Evolutionary conservation across 1,140 invertebrate species (phyloP), one percentile per base, ranked within the genome.

Genomic region (Mercenaria mercenaria): DNA sequence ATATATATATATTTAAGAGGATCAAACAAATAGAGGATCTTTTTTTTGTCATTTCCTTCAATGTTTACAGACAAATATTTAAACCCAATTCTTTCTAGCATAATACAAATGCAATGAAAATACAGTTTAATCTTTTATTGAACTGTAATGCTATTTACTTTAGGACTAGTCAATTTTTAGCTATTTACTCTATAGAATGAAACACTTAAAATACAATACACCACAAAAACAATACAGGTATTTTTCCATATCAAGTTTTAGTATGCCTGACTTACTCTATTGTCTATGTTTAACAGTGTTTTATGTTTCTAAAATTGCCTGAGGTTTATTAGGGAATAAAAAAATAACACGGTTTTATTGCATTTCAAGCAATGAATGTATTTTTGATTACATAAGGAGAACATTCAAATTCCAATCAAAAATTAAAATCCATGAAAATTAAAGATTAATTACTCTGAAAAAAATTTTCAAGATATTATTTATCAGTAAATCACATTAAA

Each of bases 111-210:
- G 47, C 32, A 52, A 79, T 56, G 47, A 79, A 79, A 79, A 79
- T 56, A 79, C 20, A 56, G 50, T 50, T 79, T 79, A 79, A 79
- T 79, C 76, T 52, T 52, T 79, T 52, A 56, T 79, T 79, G 26
- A 79, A 79, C 76, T 79, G 76, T 56, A 77, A 79, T 52, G n/a
- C 18, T 79, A 34, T 79, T 79, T 79, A 79, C 76, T 79, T 79
- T 79, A 52, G 3, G 47, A 79, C 76, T 50, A 79, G 32, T 50
- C 76, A 79, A 79, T 50, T 79, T 79, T n/a, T 32, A 79, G 47
- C 47, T 52, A 56, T 52, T 79, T 56, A 41, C 29, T 37, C 32
- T 37, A 50, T 23, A 79, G 13, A 79, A 52, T 37, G 76, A 79
- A 79, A 52, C 50, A 79, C 76, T 32, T 79, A 79, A 79, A 79